phyloP scores from a whole-genome alignment of 2,888 invertebrate genomes.

The Himalopsyche tibetana region DNA sequence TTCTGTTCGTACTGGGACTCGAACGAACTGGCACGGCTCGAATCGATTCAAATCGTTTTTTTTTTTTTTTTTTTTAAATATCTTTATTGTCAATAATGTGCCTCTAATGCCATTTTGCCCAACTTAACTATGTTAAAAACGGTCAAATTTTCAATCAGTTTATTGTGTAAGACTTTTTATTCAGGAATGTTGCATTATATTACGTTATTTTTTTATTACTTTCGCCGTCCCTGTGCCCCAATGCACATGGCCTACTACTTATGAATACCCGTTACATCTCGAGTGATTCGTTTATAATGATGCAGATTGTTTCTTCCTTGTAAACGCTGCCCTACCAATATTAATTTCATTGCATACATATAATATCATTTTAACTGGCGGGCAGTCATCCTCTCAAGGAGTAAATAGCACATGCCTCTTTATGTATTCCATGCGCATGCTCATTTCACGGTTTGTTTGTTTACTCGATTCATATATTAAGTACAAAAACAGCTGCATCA shows the following conservation, averaged over 20 bases:
- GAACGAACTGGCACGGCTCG: too few species aligned
- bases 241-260: constrained; percentile 15
- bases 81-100: too few species aligned
- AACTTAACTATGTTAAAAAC: too few species aligned
- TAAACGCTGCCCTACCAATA: constrained; percentile 14
- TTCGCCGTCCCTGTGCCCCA: not conserved
- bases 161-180: too few species aligned
- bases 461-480: too few species aligned
- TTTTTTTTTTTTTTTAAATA: too few species aligned
- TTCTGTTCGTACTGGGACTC: too few species aligned
- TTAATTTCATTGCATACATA: not conserved
- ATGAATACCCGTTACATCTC: constrained; percentile 7
- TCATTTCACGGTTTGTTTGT: not conserved
- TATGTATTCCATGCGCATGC: not conserved
- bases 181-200: too few species aligned
- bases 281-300: constrained; percentile 23
- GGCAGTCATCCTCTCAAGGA: not conserved
- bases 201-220: not conserved
- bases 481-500: too few species aligned
- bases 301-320: constrained; percentile 31
- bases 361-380: not conserved
- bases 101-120: too few species aligned
- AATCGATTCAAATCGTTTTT: too few species aligned
- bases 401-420: not conserved
- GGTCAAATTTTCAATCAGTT: too few species aligned